Percentiles rank a stretch among this genome's conserved stretches.
Conservation (phyloP, 2,113 vertebrate genomes). For the Callocephalon fimbriatum region DNA sequence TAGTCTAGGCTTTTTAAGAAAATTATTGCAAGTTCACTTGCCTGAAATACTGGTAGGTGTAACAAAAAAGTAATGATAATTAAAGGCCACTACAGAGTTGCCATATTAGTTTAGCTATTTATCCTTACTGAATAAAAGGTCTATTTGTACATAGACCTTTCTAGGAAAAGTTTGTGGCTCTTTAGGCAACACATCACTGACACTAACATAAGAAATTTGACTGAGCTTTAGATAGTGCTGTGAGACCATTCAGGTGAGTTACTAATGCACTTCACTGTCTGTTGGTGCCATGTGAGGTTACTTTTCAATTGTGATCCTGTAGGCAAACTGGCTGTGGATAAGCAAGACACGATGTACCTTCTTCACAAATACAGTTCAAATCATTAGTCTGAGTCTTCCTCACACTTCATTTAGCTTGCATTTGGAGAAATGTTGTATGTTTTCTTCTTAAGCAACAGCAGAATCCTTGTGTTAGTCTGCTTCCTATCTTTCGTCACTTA, state of each 20-base stretch:
- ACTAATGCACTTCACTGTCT: background rate
- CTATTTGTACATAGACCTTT: background rate
- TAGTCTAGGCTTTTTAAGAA: background rate
- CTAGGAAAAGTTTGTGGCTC: background rate
- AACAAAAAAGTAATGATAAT: background rate
- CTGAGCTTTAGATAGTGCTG: background rate
- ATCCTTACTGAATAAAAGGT: background rate
- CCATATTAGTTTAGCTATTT: background rate
- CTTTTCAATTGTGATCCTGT: background rate
- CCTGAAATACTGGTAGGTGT: background rate
- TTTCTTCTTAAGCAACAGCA: background rate
- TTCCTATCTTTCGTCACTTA: background rate
- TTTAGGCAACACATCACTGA: background rate
- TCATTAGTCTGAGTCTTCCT: background rate
- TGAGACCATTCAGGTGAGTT: background rate
- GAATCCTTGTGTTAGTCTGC: background rate
- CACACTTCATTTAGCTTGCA: background rate
- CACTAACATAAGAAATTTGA: background rate
- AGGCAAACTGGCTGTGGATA: background rate
- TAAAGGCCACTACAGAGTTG: background rate
- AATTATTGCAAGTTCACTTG: background rate
- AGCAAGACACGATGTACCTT: background rate
- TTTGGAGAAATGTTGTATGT: background rate
- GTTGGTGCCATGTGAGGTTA: background rate
- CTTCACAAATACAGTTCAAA: background rate